Base-by-base conservation (phyloP, 2,888 invertebrate genomes). In the Amphipoea oculea region DNA sequence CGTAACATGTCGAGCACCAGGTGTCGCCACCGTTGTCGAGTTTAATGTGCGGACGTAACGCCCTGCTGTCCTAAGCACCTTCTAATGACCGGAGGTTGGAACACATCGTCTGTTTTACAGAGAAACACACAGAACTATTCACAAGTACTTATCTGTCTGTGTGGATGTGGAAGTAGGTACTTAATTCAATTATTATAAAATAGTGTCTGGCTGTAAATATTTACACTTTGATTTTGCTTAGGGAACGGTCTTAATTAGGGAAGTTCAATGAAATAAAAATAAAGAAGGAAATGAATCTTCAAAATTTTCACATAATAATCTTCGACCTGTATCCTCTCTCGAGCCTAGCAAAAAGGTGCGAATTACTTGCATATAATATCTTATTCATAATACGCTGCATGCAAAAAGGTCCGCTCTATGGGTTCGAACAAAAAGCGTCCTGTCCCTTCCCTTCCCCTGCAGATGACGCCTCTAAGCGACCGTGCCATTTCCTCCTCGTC, bases 401-500 rank as follows among this genome's bases (percentile, higher is more conserved):
- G 62, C 77, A 79, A 86, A 80, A 83, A 83, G 79, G 83, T 75
- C 72, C 60, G 42, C 75, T 70, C 54, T 57, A 63, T 20, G 66
- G 74, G 48, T 71, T 66, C 82, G 78, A 72, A 81, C 84, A 81
- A 85, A 86, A 86, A 83, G 82, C 63, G 36, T 72, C 67, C 40
- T 11, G 62, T 48, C 65, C 69, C 74, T 80, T 82, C 86, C 82
- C 86, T 63, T 48, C 36, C 51, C 57, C 62, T 76, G 70, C 91
- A 90, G 87, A 88, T 89, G 90, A 72, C 88, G 87, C 80, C 74
- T 70, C 69, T 66, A 81, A 85, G 82, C 77, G 81, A 82, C 75
- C 73, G 73, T 68, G 71, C 80, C 85, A 84, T 86, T 86, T 82
- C 78, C 76, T 79, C 75, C 74, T 74, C 84, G 80, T 83, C 82